A percentile compares a stretch with the other conserved stretches of the same genome.
Conservation (phyloP, 1,140 invertebrate species). For the Whitmania pigra region DNA sequence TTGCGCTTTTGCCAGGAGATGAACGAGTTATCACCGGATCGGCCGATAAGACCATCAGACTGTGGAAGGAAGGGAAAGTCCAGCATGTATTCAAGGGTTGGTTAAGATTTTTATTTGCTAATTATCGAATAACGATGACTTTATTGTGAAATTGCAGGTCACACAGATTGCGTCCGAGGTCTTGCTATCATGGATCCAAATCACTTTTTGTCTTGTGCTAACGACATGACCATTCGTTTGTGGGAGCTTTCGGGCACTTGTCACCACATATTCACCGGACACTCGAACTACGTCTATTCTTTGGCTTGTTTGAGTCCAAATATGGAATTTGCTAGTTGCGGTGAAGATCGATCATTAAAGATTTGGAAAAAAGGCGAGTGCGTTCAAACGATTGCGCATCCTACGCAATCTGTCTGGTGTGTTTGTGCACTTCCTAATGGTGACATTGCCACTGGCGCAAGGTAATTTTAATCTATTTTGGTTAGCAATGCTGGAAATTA, state of each 20-base stretch:
- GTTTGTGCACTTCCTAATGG: conserved; percentile 65
- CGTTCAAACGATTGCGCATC: conserved; percentile 60
- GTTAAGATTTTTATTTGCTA: conserved; percentile 7
- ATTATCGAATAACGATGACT: neutral
- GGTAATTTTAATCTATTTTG: conserved; percentile 38
- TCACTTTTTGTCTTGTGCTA: conserved; percentile 72
- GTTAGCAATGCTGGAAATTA: neutral
- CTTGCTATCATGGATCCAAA: conserved; percentile 54
- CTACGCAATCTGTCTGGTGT: conserved; percentile 76
- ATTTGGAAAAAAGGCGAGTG: conserved; percentile 62
- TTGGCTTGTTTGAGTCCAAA: conserved; percentile 52
- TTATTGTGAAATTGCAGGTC: conserved; percentile 47
- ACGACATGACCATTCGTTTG: conserved; percentile 69
- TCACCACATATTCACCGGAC: conserved; percentile 62
- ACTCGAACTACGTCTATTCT: conserved; percentile 56
- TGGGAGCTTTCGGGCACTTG: conserved; percentile 67
- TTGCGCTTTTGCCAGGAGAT: conserved; percentile 49
- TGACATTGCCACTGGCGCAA: conserved; percentile 74
- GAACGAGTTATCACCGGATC: conserved; percentile 59
- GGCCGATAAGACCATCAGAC: conserved; percentile 75
- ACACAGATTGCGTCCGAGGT: conserved; percentile 77
- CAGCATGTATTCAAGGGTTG: conserved; percentile 40
- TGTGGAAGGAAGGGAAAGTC: conserved; percentile 56
- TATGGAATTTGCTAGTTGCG: conserved; percentile 41
- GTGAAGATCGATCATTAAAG: conserved; percentile 74